These are phyloP conservation scores for Spinibarbus caldwelli DNA, from an alignment of 2,797 vertebrate species.

Conservation along the genomic window DNA sequence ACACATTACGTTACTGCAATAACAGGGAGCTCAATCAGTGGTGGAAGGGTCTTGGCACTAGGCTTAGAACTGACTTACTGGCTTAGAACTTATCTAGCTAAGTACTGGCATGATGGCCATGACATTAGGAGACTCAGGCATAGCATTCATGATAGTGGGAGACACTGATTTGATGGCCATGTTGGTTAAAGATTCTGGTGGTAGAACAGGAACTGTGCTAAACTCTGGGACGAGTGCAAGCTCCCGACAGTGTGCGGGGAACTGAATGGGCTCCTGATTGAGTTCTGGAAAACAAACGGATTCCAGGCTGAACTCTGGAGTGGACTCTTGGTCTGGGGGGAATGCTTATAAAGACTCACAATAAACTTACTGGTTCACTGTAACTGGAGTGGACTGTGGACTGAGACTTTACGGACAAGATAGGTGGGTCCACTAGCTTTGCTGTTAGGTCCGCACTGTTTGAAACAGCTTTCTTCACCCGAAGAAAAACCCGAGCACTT, in stretches of 20 bases:
- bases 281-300: background rate
- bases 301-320: background rate
- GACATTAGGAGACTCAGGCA: too few species aligned
- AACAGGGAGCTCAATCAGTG: background rate
- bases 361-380: too few species aligned
- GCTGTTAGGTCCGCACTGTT: background rate
- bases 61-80: background rate
- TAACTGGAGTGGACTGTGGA: too few species aligned
- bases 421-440: background rate
- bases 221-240: background rate
- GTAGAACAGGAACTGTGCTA: background rate
- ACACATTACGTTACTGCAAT: background rate
- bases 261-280: background rate
- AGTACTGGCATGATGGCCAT: too few species aligned
- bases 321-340: background rate
- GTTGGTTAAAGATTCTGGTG: background rate
- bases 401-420: too few species aligned
- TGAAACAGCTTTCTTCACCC: background rate
- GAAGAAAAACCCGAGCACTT: background rate
- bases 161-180: too few species aligned
- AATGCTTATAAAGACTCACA: background rate
- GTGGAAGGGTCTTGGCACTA: background rate
- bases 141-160: too few species aligned
- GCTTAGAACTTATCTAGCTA: background rate
- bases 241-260: background rate